Evolutionary conservation across 2,113 vertebrate genomes (phyloP), one percentile per base, ranked within the genome.

Genomic region (Ornithorhynchus anatinus): DNA sequence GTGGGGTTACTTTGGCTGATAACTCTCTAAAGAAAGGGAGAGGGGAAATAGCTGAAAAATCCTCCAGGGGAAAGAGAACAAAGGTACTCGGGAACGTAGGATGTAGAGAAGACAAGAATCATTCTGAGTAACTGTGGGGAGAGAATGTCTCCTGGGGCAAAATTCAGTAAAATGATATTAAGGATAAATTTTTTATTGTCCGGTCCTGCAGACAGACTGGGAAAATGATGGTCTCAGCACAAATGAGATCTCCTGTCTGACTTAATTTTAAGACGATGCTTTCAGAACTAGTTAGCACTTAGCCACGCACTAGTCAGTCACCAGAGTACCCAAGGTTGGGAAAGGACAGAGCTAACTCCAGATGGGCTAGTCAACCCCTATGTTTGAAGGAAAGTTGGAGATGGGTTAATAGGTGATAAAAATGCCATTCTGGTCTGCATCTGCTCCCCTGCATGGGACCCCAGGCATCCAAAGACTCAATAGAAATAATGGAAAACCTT

Each of bases 181-280:
- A 74, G 83, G 79, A 87, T 88, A 69, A 77, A 84, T 82, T 85
- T 92, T 91, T 91, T 72, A 88, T 88, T 90, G 86, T 81, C 84
- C 69, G 84, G 81, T 92, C 87, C 86, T 84, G 79, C 72, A 87
- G 88, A 88, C 72, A 89, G 80, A 73, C 86, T 86, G 88, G 82
- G 77, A 84, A 84, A 90, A 84, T 75, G 47, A 43, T 79, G 36
- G 76, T 81, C 76, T 91, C 88, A 84, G 87, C 89, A 85, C 54
- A 86, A 92, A 84, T 59, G 80, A 84, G 78, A 59, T 82, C 72
- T 82, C 73, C 68, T 59, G 58, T 73, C 58, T 58, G 32, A 12
- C 15, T 58, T 65, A 15, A 51, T 42, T 64, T 63, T 68, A 38
- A 32, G 68, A 22, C 6, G 45, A 59, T 31, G 16, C 75, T 80